phyloP scores from a whole-genome alignment of 2,888 invertebrate species.

The Netelia virgata region DNA sequence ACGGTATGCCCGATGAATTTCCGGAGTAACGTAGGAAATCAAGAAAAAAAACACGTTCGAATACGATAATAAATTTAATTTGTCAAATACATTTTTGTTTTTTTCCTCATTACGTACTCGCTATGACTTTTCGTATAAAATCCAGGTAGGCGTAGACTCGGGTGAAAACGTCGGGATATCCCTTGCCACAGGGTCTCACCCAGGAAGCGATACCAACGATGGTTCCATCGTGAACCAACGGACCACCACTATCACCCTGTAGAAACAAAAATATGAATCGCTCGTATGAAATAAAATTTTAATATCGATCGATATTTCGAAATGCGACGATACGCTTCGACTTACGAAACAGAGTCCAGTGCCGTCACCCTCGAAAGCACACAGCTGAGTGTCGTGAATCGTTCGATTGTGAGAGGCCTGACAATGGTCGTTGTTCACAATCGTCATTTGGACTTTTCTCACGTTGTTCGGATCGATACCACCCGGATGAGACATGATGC shows the following conservation, averaged over 20 bases:
- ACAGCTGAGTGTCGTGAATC: conserved; percentile 38
- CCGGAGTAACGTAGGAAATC: too few species aligned
- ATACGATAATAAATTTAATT: too few species aligned
- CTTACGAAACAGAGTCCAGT: conserved; percentile 57
- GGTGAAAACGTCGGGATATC: conserved; percentile 65
- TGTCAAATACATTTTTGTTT: not conserved
- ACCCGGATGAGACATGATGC: conserved; percentile 36
- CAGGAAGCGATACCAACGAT: conserved; percentile 65
- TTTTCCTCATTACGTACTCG: not conserved
- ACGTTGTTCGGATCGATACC: conserved; percentile 37
- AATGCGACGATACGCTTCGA: not conserved
- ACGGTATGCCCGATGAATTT: too few species aligned
- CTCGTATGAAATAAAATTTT: not conserved
- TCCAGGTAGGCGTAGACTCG: conserved; percentile 58
- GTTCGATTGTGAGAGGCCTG: not conserved
- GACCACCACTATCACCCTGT: conserved; percentile 68
- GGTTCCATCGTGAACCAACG: conserved; percentile 50
- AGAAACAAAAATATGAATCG: conserved; percentile 1
- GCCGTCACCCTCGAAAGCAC: conserved; percentile 17
- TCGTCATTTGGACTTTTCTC: conserved; percentile 36
- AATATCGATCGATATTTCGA: not conserved
- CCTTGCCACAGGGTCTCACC: conserved; percentile 53
- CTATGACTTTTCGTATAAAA: conserved; percentile 51
- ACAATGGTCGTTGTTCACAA: conserved; percentile 39
- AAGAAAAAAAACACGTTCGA: too few species aligned